Evolutionary conservation across 2,113 vertebrate genomes (phyloP).

Genomic region (Engystomops pustulosus): DNA sequence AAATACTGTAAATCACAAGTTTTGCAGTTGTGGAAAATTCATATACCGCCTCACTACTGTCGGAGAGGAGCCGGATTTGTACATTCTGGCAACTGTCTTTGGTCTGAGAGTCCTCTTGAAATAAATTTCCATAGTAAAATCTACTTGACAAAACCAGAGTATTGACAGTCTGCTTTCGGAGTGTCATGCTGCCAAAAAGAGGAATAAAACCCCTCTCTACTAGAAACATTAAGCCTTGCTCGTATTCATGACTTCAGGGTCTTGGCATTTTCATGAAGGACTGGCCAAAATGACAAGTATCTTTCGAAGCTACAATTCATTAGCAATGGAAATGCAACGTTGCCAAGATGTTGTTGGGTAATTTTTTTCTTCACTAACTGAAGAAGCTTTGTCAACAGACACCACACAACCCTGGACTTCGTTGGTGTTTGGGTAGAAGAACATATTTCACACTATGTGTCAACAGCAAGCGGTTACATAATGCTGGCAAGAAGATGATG

Average conservation of each 20-base stretch:
- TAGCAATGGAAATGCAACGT: conserved; percentile 11
- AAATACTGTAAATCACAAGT: background rate
- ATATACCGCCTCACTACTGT: background rate
- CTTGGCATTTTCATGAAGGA: conserved; percentile 38
- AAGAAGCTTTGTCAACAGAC: background rate
- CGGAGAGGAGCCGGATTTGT: background rate
- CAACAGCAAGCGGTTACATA: background rate
- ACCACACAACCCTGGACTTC: background rate
- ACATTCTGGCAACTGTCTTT: conserved; percentile 29
- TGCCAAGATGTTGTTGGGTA: conserved; percentile 2
- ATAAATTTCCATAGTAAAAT: conserved; percentile 58
- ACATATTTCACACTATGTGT: background rate
- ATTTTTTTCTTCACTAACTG: background rate
- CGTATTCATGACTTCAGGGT: conserved; percentile 36
- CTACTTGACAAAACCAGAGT: conserved; percentile 46
- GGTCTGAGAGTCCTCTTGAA: conserved; percentile 45
- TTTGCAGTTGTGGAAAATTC: conserved; percentile 35
- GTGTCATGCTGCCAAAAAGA: conserved; percentile 38
- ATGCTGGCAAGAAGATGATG: background rate
- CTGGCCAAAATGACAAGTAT: conserved; percentile 31
- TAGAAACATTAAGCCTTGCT: conserved; percentile 28
- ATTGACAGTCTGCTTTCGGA: conserved; percentile 34
- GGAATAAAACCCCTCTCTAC: conserved; percentile 28
- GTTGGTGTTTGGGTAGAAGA: background rate
- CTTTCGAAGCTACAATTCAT: conserved; percentile 12